Percentiles rank a stretch among this genome's conserved stretches.
Conservation (phyloP, 2,888 invertebrate genomes). For the Eupithecia subumbrata region DNA sequence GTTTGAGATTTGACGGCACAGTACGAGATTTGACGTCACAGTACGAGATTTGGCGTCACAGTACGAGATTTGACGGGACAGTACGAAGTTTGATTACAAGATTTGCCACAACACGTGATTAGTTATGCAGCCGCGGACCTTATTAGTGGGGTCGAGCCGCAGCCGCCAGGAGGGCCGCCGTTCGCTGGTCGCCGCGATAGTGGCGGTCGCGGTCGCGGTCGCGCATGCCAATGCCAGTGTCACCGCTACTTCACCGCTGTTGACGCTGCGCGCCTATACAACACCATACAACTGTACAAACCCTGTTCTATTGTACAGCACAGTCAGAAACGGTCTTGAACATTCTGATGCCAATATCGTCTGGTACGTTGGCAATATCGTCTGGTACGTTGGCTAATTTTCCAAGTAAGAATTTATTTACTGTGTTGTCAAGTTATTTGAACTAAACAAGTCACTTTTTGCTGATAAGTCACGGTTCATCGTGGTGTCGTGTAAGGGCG, state of each 20-base stretch:
- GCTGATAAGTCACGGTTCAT: neutral
- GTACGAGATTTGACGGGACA: neutral
- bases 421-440: no score
- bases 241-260: constrained; percentile 69
- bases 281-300: constrained; percentile 21
- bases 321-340: neutral
- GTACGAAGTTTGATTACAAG: neutral
- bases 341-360: neutral
- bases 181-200: constrained; percentile 85
- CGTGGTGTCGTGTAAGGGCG: neutral
- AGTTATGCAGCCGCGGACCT: constrained; percentile 83
- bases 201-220: constrained; percentile 77
- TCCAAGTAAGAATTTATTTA: neutral
- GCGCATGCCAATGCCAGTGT: constrained; percentile 71
- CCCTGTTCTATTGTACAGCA: neutral
- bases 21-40: neutral
- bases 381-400: neutral
- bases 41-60: neutral
- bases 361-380: neutral
- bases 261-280: constrained; percentile 63
- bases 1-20: neutral
- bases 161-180: constrained; percentile 96
- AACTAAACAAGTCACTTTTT: neutral
- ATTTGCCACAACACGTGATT: constrained; percentile 3
- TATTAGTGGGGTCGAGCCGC: constrained; percentile 94